Evolutionary conservation across 2,888 invertebrate genomes (phyloP), one percentile per base, ranked within the genome.

Genomic region (Caenorhabditis sp.): DNA sequence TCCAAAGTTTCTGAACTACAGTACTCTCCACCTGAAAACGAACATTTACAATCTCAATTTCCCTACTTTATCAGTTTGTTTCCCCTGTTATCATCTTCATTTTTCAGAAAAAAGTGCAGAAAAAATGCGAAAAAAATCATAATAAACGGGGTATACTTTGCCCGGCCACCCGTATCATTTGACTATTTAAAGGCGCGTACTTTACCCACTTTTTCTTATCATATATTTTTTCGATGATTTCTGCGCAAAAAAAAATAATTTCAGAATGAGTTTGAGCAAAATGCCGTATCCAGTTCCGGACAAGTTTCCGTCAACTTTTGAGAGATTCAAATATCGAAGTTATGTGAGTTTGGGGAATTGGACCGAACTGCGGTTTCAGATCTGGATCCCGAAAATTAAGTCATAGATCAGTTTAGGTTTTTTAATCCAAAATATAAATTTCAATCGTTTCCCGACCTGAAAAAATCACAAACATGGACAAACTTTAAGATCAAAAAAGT

Each of bases 291-390:
- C 57, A 8, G 8, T 36, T n/a, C 57, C 57, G 1, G n/a, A 19
- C 5, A 58, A 21, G 14, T 58, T 58, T 19, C 57, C 57, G 36
- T 36, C 57, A 19, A 24, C 3, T 21, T 36, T 58, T 1, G 57
- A 58, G 21, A 55, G 70, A 53, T 54, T 58, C 26, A 61, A 61
- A n/a, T 78, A 78, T 54, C 67, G 69, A 57, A 66, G 65, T 14
- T 76, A 76, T 58, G 78, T 78, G 53, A 73, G 73, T 73, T 59
- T 58, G n/a, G 14, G 54, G 12, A 12, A 23, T 10, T 8, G 6
- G 51, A 51, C 12, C 12, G 54, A 49, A 53, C 24, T 8, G 19
- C 1, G 17, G n/a, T n/a, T n/a, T n/a, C n/a, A 1, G 31, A 19
- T 27, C 14, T 31, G 21, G 31, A 58, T 66, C 49, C 27, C 54